Evolutionary conservation across 2,113 vertebrate species (phyloP), one percentile per base, ranked within the genome.

Genomic region (Leptobrachium leishanense): DNA sequence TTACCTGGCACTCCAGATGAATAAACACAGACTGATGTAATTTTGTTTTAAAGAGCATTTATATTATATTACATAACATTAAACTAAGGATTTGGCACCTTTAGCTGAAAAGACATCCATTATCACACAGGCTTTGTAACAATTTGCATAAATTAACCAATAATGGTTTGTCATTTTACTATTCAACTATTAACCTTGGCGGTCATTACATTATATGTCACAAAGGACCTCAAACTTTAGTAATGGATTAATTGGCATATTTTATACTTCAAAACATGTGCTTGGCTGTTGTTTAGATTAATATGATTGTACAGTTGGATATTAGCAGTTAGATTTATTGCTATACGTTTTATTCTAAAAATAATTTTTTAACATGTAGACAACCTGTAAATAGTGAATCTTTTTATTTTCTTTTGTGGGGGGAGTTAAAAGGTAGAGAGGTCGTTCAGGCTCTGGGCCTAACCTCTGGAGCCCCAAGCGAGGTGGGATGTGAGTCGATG

Each of bases 141-240:
- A 83, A 44, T 81, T 84, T 82, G 72, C 78, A 75, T 55, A 42
- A 53, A 72, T 79, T 85, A 64, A 43, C 64, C 82, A 57, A 50
- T 84, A 75, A 54, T 46, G 57, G 43, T 82, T 83, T 82, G 74
- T 2, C 0, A 63, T 83, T 77, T 79, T 83, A 39, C 79, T 76
- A 63, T 84, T 81, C 55, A 84, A 67, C 57, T 39, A 65, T 70
- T 20, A 67, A 55, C 75, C 82, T 75, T 76, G 69, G 69, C 74
- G 79, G 76, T 15, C 69, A 13, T 84, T 79, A 74, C 39, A 69
- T 2, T 4, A 31, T 79, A 0, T 69, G 5, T 84, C 76, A 42
- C 43, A 7, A 64, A 66, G 43, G 81, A 74, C 71, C 67, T 10
- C 67, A 71, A 59, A 66, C 13, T 81, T 84, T 80, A 57, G 72